Conservation (phyloP, 2,113 vertebrate genomes). For the Hydrolagus affinis region DNA sequence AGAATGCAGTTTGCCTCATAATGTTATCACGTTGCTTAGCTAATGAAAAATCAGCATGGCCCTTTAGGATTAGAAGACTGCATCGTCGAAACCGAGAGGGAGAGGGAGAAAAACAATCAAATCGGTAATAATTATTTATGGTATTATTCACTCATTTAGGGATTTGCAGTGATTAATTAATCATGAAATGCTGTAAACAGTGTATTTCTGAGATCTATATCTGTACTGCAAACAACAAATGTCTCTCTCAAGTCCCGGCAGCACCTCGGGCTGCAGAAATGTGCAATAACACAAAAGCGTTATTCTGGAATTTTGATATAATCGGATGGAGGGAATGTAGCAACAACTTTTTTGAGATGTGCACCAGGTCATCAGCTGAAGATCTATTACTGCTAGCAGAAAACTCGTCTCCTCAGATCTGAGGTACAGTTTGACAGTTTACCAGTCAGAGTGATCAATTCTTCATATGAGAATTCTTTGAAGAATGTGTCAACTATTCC, state of each 20-base stretch:
- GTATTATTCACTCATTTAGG: constrained; percentile 20
- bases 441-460: neutral
- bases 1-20: neutral
- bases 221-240: constrained; percentile 1
- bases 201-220: neutral
- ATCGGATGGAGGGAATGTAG: neutral
- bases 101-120: constrained; percentile 19
- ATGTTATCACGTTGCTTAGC: neutral
- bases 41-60: neutral
- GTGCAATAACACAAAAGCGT: neutral
- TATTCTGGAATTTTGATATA: constrained; percentile 27
- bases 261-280: neutral
- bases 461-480: neutral
- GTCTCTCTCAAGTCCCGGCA: neutral
- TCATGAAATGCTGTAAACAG: neutral
- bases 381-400: neutral
- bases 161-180: constrained; percentile 30
- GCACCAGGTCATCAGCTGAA: constrained; percentile 2
- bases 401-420: neutral
- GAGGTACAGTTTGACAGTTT: neutral
- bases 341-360: neutral
- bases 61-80: constrained; percentile 19
- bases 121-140: constrained; percentile 26
- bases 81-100: constrained; percentile 17
- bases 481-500: neutral